phyloP scores from a whole-genome alignment of 2,113 vertebrate species.

The Stictonetta naevosa region DNA sequence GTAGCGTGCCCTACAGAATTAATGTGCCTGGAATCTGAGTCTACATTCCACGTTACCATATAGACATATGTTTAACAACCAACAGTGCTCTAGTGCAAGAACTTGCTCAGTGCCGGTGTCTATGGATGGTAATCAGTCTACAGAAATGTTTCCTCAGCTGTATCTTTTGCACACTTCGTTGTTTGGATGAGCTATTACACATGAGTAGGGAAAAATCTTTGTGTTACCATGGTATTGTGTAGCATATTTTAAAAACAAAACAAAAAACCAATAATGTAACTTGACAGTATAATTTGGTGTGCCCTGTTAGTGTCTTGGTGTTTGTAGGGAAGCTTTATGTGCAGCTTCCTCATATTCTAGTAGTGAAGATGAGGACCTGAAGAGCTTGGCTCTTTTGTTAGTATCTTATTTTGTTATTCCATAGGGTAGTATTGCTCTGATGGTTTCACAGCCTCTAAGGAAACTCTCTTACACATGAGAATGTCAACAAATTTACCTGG shows the following conservation, averaged over 20 bases:
- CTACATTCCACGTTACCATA: rapidly evolving
- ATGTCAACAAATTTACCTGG: neutral
- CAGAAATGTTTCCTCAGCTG: neutral
- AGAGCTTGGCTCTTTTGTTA: neutral
- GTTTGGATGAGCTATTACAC: neutral
- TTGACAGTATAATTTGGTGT: neutral
- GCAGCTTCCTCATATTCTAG: neutral
- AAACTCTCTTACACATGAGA: neutral
- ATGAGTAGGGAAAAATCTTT: neutral
- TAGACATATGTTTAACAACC: neutral
- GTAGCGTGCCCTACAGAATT: neutral
- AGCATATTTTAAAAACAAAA: neutral
- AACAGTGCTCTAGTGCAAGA: neutral
- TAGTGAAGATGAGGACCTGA: neutral
- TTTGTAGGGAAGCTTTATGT: neutral
- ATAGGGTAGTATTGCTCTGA: neutral
- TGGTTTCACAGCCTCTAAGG: neutral
- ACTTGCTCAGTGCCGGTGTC: neutral
- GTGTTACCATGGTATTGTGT: neutral
- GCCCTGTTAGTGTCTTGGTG: neutral
- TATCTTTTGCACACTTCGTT: neutral
- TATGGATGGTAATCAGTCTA: neutral
- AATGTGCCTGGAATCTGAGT: rapidly evolving
- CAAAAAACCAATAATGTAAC: neutral
- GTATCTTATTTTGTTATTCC: neutral